Evolutionary conservation across 2,888 invertebrate species (phyloP).

Genomic region (Protonemura montana): DNA sequence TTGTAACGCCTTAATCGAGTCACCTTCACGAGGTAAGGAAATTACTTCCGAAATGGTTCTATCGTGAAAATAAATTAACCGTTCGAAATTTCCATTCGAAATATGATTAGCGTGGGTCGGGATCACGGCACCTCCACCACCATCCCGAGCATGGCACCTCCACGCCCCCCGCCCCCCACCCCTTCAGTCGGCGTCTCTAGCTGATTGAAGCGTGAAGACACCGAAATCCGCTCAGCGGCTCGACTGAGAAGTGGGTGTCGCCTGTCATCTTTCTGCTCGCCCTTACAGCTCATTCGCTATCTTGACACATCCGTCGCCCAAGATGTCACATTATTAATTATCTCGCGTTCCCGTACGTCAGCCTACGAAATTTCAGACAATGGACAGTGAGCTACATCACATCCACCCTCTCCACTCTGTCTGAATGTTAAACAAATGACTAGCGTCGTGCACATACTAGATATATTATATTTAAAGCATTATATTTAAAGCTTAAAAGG

Average conservation of each 20-base stretch:
- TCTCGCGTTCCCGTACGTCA: not conserved
- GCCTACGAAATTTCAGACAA: not conserved
- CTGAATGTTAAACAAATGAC: not conserved
- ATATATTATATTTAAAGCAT: not conserved
- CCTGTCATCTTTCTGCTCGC: not conserved
- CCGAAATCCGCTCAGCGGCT: not conserved
- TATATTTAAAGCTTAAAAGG: not conserved
- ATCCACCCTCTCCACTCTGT: not conserved
- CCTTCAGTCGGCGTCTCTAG: too few species aligned
- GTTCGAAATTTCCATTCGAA: not conserved
- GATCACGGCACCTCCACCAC: not conserved
- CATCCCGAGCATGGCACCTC: not conserved
- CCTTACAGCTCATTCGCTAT: slow-evolving; percentile 12
- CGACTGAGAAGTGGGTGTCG: not conserved
- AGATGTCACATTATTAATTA: slow-evolving; percentile 12
- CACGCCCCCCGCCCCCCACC: too few species aligned
- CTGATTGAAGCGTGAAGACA: not conserved
- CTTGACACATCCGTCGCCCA: not conserved
- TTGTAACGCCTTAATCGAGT: not conserved
- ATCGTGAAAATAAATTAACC: not conserved
- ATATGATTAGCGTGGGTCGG: not conserved
- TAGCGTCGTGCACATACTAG: not conserved
- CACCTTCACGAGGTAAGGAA: not conserved
- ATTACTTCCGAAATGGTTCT: not conserved
- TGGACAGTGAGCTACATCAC: not conserved